Evolutionary conservation across 2,797 vertebrate genomes (phyloP).

Genomic region (Chaetodon trifasciatus): DNA sequence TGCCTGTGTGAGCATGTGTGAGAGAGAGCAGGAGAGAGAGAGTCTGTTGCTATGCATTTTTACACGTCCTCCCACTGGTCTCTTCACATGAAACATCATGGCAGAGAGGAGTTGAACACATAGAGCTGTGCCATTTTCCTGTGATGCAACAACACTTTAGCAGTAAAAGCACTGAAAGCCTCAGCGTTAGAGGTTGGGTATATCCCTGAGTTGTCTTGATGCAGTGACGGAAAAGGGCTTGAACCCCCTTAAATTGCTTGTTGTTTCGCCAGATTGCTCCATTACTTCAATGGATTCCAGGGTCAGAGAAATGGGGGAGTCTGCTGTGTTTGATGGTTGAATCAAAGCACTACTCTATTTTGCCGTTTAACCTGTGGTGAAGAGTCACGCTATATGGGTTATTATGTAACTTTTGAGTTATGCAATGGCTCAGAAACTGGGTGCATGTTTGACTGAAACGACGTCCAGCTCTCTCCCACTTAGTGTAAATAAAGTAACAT

Average conservation of each 20-base stretch:
- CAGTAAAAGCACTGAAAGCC: slow-evolving; percentile 57
- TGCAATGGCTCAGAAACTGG: slow-evolving; percentile 27
- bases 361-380: slow-evolving; percentile 32
- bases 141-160: slow-evolving; percentile 67
- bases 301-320: slow-evolving; percentile 25
- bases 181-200: slow-evolving; percentile 30
- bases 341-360: slow-evolving; percentile 41
- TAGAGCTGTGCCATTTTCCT: slow-evolving; percentile 54
- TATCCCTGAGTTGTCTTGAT: slow-evolving; percentile 38
- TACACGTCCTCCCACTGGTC: slow-evolving; percentile 81
- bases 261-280: slow-evolving; percentile 59
- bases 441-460: slow-evolving; percentile 14
- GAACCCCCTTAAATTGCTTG: slow-evolving; percentile 66
- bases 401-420: slow-evolving; percentile 55
- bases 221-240: slow-evolving; percentile 51
- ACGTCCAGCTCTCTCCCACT: slow-evolving; percentile 21
- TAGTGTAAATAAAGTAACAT: slow-evolving; percentile 14
- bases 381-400: slow-evolving; percentile 28
- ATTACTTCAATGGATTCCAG: slow-evolving; percentile 55
- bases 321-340: slow-evolving; percentile 30
- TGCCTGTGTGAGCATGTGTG: slow-evolving; percentile 27
- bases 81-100: slow-evolving; percentile 74
- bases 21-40: slow-evolving; percentile 56
- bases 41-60: slow-evolving; percentile 86
- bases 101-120: slow-evolving; percentile 69